These are phyloP conservation scores for Lordiphosa collinella DNA, from an alignment of 1,140 invertebrate species.

Conservation along the genomic window DNA sequence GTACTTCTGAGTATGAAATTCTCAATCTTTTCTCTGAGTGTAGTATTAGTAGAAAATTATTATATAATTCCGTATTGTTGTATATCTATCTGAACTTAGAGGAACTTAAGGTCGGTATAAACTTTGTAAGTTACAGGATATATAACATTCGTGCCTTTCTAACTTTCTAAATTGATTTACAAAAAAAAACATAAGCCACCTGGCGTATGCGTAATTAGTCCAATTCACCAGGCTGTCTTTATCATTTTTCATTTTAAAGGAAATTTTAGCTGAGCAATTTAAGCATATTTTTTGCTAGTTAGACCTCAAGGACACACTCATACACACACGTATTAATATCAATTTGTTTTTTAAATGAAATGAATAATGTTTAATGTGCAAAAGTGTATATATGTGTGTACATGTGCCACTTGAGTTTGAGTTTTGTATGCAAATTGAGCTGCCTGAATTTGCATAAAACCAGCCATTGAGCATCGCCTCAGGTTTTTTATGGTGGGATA, in stretches of 20 bases:
- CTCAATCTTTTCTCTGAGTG: too few species aligned
- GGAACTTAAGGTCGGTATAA: too few species aligned
- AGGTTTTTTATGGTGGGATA: conserved; percentile 20
- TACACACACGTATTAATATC: not conserved
- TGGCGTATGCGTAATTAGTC: conserved; percentile 57
- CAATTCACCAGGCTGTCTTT: not conserved
- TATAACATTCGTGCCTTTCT: too few species aligned
- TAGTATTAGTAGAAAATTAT: too few species aligned
- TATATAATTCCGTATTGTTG: too few species aligned
- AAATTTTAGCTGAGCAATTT: not conserved
- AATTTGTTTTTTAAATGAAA: not conserved
- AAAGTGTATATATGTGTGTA: conserved; percentile 1
- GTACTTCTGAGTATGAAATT: too few species aligned
- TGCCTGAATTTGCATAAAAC: conserved; percentile 53
- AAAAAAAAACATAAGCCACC: conserved; percentile 29
- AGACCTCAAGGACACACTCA: not conserved
- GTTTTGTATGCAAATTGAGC: conserved; percentile 43
- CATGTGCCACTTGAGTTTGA: conserved; percentile 35
- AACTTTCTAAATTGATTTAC: not conserved
- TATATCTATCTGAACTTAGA: too few species aligned
- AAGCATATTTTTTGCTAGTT: too few species aligned
- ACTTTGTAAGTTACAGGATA: conserved; percentile 9
- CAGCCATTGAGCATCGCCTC: conserved; percentile 21
- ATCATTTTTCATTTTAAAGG: not conserved
- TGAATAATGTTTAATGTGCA: conserved; percentile 17